Percentiles rank a stretch among this genome's conserved stretches.
Conservation (phyloP, 2,113 vertebrate genomes). For the Phoenicopterus ruber region DNA sequence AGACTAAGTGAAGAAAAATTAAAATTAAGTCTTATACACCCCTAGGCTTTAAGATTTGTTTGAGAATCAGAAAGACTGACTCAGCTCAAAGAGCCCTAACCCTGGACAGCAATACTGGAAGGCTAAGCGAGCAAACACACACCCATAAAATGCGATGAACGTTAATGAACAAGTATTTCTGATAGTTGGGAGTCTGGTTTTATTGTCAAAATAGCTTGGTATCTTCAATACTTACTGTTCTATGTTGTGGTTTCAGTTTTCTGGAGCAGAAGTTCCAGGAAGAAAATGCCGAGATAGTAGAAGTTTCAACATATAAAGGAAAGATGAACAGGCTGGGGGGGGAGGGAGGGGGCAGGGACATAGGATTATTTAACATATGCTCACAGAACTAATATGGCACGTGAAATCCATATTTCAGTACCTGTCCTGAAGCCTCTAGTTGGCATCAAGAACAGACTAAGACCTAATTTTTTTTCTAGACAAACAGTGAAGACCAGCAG, state of each 20-base stretch:
- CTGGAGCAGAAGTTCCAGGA: not conserved
- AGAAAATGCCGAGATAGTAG: not conserved
- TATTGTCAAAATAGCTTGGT: not conserved
- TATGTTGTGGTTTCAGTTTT: not conserved
- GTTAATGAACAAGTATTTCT: not conserved
- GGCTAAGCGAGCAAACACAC: not conserved
- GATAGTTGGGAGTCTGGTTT: not conserved
- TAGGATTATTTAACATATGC: not conserved
- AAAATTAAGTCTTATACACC: not conserved
- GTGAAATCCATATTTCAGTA: not conserved
- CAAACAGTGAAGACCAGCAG: not conserved
- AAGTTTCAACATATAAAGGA: not conserved
- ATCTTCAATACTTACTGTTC: not conserved
- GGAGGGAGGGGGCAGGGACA: too few species aligned
- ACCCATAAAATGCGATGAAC: not conserved
- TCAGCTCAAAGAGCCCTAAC: not conserved
- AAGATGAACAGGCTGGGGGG: rapidly evolving
- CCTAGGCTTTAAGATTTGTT: not conserved
- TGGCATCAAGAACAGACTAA: not conserved
- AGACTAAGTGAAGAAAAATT: not conserved
- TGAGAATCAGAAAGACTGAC: not conserved
- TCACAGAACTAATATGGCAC: not conserved
- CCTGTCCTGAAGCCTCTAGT: not conserved
- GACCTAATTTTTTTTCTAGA: not conserved
- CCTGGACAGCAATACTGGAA: not conserved